Base-by-base conservation (phyloP, 2,888 invertebrate species). In the Aphelenchoides bicaudatus region DNA sequence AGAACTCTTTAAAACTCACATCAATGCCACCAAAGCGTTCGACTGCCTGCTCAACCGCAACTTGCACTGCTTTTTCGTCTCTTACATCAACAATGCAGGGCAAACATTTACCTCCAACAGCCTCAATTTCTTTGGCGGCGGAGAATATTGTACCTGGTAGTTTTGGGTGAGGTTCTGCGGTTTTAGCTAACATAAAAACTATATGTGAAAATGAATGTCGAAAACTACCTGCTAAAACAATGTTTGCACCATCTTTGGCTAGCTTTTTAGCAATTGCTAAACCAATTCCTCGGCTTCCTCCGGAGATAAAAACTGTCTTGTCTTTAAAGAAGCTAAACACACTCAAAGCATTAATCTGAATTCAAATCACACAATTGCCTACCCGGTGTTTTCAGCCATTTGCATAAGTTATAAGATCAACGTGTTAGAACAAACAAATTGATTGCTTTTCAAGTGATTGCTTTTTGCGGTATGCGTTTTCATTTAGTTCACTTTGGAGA, bases 231-330 rank as follows among this genome's bases (percentile, higher is more conserved):
- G 90, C 91, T 65, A 91, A 85, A n/a, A 90, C 87, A 71, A 91
- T 84, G 81, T 91, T 91, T 0, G 91, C 91, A 8, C 91, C 91
- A 85, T 92, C 91, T 80, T 85, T 58, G 39, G 66, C 66, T 16
- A 66, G 46, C 82, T 91, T 92, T 58, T 93, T 79, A 2, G 92
- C 94, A 70, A 94, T 93, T n/a, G 88, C 88, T 81, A 91, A 89
- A 0, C 96, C 96, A 75, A 96, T 96, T 27, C 94, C 94, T 71
- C 96, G 85, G 53, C 91, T 91, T 16, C 90, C 94, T 47, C 94
- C 96, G 27, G 93, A 92, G 67, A 96, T 90, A 77, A 94, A 92
- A 56, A 92, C 82, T 1, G 94, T 94, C 68, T 87, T 87, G 1
- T 93, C 93, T 65, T 89, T 89, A 67, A 88, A 82, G 49, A 23